A percentile compares a stretch with the other conserved stretches of the same genome.
These are phyloP conservation scores for Acrobasis consociella DNA, from an alignment of 2,888 invertebrate genomes.

Conservation along the genomic window DNA sequence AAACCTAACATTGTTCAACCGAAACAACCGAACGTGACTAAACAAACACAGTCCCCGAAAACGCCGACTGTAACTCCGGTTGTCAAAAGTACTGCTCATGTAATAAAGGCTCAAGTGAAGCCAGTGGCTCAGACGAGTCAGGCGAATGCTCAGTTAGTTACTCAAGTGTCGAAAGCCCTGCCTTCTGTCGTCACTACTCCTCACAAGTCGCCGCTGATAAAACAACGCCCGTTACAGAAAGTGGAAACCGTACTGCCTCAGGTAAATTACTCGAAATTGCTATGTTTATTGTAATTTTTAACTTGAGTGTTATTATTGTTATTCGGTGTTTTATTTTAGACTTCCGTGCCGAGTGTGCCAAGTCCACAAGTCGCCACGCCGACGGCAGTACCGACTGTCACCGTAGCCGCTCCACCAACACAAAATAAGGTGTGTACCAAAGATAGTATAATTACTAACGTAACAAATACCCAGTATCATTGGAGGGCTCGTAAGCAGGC, in stretches of 20 bases:
- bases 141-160: slow-evolving; percentile 28
- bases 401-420: slow-evolving; percentile 41
- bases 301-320: not conserved
- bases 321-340: slow-evolving; percentile 30
- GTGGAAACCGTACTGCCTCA: slow-evolving; percentile 49
- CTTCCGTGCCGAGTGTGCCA: slow-evolving; percentile 36
- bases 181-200: slow-evolving; percentile 57
- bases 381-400: slow-evolving; percentile 42
- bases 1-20: slow-evolving; percentile 16
- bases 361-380: slow-evolving; percentile 40
- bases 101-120: slow-evolving; percentile 24
- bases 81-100: slow-evolving; percentile 33
- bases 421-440: slow-evolving; percentile 60
- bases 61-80: slow-evolving; percentile 28
- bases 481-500: no score
- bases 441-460: no score
- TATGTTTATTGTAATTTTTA: not conserved
- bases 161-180: slow-evolving; percentile 48
- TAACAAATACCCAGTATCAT: no score
- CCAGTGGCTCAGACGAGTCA: slow-evolving; percentile 18
- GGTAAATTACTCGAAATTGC: slow-evolving; percentile 34
- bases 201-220: slow-evolving; percentile 62
- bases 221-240: slow-evolving; percentile 63
- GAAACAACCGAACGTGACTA: slow-evolving; percentile 22
- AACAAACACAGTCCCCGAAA: slow-evolving; percentile 39